A percentile compares a stretch with the other conserved stretches of the same genome.
Conservation (phyloP, 2,797 vertebrate species). For the Aselliscus stoliczkanus region DNA sequence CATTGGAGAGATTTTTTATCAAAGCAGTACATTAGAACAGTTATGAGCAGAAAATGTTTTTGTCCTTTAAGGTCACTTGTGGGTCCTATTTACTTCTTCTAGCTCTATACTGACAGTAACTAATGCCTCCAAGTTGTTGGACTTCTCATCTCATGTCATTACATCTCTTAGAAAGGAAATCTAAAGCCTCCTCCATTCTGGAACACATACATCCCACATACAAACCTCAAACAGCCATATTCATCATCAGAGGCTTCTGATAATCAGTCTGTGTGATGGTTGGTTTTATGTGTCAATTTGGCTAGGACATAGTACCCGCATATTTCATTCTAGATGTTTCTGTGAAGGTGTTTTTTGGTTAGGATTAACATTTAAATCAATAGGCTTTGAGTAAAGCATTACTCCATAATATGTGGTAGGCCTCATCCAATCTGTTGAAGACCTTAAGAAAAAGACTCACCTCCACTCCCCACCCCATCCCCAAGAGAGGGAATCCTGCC, state of each 20-base stretch:
- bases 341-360: not conserved
- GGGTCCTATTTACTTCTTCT: not conserved
- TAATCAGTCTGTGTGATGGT: not conserved
- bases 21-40: not conserved
- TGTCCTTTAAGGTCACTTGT: not conserved
- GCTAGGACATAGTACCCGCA: not conserved
- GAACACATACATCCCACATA: not conserved
- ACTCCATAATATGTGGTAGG: not conserved
- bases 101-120: not conserved
- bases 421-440: not conserved
- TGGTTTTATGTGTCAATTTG: not conserved
- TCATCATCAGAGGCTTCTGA: not conserved
- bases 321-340: not conserved
- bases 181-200: not conserved
- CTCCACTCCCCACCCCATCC: rapidly evolving
- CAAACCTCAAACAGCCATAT: not conserved
- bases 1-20: not conserved
- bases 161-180: not conserved
- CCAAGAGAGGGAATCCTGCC: not conserved
- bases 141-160: not conserved
- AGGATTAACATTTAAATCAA: not conserved
- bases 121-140: not conserved
- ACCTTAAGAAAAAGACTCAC: not conserved
- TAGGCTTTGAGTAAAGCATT: not conserved
- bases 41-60: not conserved